Evolutionary conservation across 2,888 invertebrate genomes (phyloP).

Genomic region (Drosophila ezoana): DNA sequence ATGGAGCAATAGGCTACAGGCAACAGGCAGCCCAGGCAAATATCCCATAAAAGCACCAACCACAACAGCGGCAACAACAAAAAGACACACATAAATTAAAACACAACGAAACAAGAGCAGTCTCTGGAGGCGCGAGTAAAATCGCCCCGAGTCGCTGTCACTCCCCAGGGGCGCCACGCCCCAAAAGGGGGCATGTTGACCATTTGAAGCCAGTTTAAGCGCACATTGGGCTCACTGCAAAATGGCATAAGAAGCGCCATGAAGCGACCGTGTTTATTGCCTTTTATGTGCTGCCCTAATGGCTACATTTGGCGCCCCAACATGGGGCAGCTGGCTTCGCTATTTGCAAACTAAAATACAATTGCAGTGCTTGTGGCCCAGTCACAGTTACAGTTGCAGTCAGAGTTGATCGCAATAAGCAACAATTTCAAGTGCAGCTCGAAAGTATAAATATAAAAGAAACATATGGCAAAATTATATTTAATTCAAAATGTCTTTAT

Average conservation of each 20-base stretch:
- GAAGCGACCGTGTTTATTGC: constrained; percentile 69
- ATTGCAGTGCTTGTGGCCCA: constrained; percentile 18
- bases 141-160: not conserved
- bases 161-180: not conserved
- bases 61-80: constrained; percentile 5
- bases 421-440: constrained; percentile 33
- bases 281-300: constrained; percentile 70
- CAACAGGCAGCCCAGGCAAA: constrained; percentile 31
- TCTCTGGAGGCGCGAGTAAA: not conserved
- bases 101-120: constrained; percentile 30
- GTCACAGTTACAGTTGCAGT: constrained; percentile 1
- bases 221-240: constrained; percentile 47
- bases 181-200: constrained; percentile 8
- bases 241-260: constrained; percentile 68
- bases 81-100: constrained; percentile 55
- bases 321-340: constrained; percentile 6
- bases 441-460: constrained; percentile 11
- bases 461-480: too few species aligned
- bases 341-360: constrained; percentile 38
- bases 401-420: constrained; percentile 37
- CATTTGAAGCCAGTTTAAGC: constrained; percentile 53
- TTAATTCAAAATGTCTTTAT: too few species aligned
- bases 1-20: constrained; percentile 22
- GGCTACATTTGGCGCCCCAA: constrained; percentile 58
- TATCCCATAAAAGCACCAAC: constrained; percentile 39